phyloP scores from a whole-genome alignment of 2,797 vertebrate species.

The Apogon talboti region DNA sequence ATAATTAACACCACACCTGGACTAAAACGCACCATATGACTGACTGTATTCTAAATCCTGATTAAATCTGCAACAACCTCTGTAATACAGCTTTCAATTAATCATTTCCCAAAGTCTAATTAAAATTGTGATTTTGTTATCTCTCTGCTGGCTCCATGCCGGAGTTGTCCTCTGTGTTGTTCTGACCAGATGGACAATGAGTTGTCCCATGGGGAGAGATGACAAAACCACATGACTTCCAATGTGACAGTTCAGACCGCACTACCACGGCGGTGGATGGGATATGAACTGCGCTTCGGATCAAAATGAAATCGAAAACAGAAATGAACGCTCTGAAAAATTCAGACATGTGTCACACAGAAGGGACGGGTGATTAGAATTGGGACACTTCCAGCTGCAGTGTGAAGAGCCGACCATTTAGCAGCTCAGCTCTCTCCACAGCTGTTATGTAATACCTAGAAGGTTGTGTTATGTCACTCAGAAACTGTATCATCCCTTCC shows the following conservation, averaged over 20 bases:
- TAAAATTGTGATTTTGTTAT: constrained; percentile 17
- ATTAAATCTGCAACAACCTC: neutral
- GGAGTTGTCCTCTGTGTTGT: constrained; percentile 22
- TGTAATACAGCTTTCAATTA: neutral
- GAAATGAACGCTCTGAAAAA: constrained; percentile 1
- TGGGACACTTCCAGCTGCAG: constrained; percentile 43
- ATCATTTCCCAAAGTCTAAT: constrained; percentile 8
- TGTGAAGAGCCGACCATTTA: constrained; percentile 39
- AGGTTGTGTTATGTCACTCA: constrained; percentile 61
- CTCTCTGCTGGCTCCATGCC: constrained; percentile 3
- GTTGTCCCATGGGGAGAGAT: constrained; percentile 23
- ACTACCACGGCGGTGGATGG: constrained; percentile 14
- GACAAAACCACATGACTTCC: constrained; percentile 36
- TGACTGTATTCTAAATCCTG: neutral
- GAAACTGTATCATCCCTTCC: constrained; percentile 35
- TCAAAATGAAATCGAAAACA: neutral
- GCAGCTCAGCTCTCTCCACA: constrained; percentile 45
- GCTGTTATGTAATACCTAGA: constrained; percentile 53
- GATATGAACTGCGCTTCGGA: neutral
- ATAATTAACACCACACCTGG: neutral
- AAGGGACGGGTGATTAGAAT: constrained; percentile 26
- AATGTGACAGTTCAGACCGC: constrained; percentile 26
- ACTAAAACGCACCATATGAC: too few relatives aligned
- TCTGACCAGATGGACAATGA: constrained; percentile 42
- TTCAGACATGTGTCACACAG: constrained; percentile 19